Evolutionary conservation across 1,140 invertebrate genomes (phyloP), one percentile per base, ranked within the genome.

Genomic region (Drepana arcuata): DNA sequence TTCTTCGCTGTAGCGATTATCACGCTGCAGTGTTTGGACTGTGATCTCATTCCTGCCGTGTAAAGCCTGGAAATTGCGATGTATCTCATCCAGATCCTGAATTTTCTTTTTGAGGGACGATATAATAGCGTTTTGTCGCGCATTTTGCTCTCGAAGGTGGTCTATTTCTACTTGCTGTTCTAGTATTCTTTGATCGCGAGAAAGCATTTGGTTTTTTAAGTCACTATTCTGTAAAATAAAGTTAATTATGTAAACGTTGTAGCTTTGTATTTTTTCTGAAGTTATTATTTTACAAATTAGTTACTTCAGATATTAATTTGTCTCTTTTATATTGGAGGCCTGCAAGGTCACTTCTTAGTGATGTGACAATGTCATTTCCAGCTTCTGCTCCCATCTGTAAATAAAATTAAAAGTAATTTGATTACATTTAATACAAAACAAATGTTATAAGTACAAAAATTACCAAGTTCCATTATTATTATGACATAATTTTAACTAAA

Each of bases 271-370:
- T n/a, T n/a, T n/a, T n/a, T n/a, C n/a, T n/a, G n/a, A n/a, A n/a
- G n/a, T n/a, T n/a, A n/a, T n/a, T n/a, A n/a, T n/a, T n/a, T n/a
- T n/a, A n/a, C n/a, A n/a, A n/a, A n/a, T n/a, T n/a, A n/a, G n/a
- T 83, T 79, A 93, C 88, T 83, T 94, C 92, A 31, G 86, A 85
- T 25, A 89, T 79, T n/a, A 94, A 83, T 32, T 92, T 86, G 61
- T 94, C 92, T 40, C 91, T 85, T 77, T 93, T 94, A 67, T 93
- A 93, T 52, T 92, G 91, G 23, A 93, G 70, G 0, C 88, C 92
- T 10, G 92, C 92, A 41, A 93, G 72, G 69, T 93, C 92, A 74
- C 92, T 93, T 42, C 91, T 87, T 29, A 94, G 71, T 0, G 89
- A 85, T 4, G 91, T 93, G 1, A 89, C 87, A 47, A 92, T 78